phyloP scores from a whole-genome alignment of 2,888 invertebrate genomes.

The Ectropis crepuscularia region DNA sequence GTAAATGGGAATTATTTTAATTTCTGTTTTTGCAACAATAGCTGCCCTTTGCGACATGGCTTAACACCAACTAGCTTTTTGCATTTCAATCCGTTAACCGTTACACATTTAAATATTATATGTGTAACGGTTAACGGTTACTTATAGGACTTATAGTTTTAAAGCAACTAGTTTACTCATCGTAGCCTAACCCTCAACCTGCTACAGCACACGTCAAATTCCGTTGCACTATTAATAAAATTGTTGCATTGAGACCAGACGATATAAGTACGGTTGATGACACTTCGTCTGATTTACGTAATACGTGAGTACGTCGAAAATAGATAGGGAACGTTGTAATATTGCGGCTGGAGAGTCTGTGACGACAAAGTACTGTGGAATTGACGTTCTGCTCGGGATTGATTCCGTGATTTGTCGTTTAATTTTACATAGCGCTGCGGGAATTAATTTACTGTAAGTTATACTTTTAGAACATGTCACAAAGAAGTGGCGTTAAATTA shows the following conservation, averaged over 20 bases:
- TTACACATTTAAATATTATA: too few relatives aligned
- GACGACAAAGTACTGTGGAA: slow-evolving; percentile 6
- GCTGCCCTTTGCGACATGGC: too few relatives aligned
- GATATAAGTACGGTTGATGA: slow-evolving; percentile 17
- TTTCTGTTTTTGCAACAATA: too few relatives aligned
- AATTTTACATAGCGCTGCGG: slow-evolving; percentile 7
- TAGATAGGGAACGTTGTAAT: slow-evolving; percentile 7
- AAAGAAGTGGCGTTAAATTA: background rate
- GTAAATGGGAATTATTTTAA: slow-evolving; percentile 1
- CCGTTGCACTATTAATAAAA: slow-evolving; percentile 17
- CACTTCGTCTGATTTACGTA: slow-evolving; percentile 26
- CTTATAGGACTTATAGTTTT: too few relatives aligned
- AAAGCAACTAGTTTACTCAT: too few relatives aligned
- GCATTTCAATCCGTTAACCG: too few relatives aligned
- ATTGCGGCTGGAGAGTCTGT: slow-evolving; percentile 6
- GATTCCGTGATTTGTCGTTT: slow-evolving; percentile 16
- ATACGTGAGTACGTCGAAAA: slow-evolving; percentile 20
- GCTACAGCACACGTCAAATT: background rate
- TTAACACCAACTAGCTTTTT: too few relatives aligned
- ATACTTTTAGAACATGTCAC: too few relatives aligned
- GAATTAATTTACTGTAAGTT: too few relatives aligned
- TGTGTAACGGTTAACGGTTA: too few relatives aligned
- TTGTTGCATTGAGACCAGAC: slow-evolving; percentile 22
- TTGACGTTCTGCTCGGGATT: slow-evolving; percentile 1
- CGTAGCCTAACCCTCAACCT: slow-evolving; percentile 3